Evolutionary conservation across 92 coral and sea anemone genomes (phyloP).

Genomic region (Meandrina meandrites): DNA sequence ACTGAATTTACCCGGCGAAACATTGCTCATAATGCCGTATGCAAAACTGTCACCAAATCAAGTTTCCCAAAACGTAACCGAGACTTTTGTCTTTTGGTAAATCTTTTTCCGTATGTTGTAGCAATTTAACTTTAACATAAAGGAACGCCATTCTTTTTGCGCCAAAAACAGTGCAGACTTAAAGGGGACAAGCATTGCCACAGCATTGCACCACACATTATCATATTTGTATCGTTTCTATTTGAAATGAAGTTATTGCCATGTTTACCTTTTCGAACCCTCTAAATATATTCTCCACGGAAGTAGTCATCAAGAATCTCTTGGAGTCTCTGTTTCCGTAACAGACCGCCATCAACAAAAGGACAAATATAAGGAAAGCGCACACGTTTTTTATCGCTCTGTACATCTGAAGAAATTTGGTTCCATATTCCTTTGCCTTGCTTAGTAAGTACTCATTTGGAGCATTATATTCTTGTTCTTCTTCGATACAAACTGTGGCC

Average conservation of each 20-base stretch:
- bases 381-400: slow-evolving; percentile 51
- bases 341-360: slow-evolving; percentile 56
- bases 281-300: slow-evolving; percentile 39
- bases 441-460: slow-evolving; percentile 53
- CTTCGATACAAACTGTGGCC: not conserved
- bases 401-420: slow-evolving; percentile 57
- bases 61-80: too few species aligned
- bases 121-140: too few species aligned
- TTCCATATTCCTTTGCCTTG: slow-evolving; percentile 47
- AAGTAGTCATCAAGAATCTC: slow-evolving; percentile 53
- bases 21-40: too few species aligned
- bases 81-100: too few species aligned
- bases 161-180: too few species aligned
- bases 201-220: too few species aligned
- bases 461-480: not conserved
- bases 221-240: not conserved
- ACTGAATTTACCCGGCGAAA: too few species aligned
- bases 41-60: too few species aligned
- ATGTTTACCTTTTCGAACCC: slow-evolving; percentile 45
- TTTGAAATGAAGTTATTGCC: not conserved
- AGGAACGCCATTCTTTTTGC: too few species aligned
- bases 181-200: not conserved
- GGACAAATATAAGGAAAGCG: slow-evolving; percentile 52
- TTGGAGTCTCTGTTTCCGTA: slow-evolving; percentile 60
- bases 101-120: too few species aligned